Base-by-base conservation (phyloP, 2,888 invertebrate species). In the Troides helena region DNA sequence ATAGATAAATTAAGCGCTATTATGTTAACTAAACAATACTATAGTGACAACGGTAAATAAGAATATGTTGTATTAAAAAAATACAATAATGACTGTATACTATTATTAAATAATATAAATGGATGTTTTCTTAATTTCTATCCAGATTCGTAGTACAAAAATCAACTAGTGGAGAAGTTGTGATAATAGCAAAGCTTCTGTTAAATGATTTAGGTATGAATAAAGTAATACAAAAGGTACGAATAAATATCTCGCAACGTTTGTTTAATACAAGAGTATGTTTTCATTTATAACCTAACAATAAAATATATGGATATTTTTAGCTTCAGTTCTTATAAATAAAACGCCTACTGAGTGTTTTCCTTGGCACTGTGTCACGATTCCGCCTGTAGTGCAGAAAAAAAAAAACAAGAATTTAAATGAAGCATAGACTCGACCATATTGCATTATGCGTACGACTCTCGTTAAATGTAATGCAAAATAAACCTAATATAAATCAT, bases 311-410 rank as follows among this genome's bases (percentile, higher is more conserved):
- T 73, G 88, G 87, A 85, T 84, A 25, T 63, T 62, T 63, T 63
- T 63, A 50, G 25, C 63, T 18, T 83, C 84, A 85, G 87, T 82
- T 72, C 74, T 76, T 21, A 39, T 64, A 64, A 64, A 64, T 65
- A 63, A 63, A 17, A 43, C 56, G 25, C 3, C 58, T 70, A 66
- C 58, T 53, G 58, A 30, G 43, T 50, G 65, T 65, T 71, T 67
- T 71, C 65, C 64, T 64, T 67, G 67, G 67, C 60, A 65, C 67
- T 67, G 43, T 60, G 64, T 67, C 56, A 71, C 70, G 65, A 71
- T 67, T 71, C 67, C 70, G 64, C 64, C 62, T 71, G 67, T 65
- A 67, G 57, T n/a, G 39, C 17, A 64, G 56, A 46, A n/a, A 53
- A 46, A 14, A 70, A 70, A 71, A 71, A 71, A 71, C 70, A 46